These are phyloP conservation scores for Scomberomorus guttatus DNA, from an alignment of 2,797 vertebrate species.

Conservation along the genomic window DNA sequence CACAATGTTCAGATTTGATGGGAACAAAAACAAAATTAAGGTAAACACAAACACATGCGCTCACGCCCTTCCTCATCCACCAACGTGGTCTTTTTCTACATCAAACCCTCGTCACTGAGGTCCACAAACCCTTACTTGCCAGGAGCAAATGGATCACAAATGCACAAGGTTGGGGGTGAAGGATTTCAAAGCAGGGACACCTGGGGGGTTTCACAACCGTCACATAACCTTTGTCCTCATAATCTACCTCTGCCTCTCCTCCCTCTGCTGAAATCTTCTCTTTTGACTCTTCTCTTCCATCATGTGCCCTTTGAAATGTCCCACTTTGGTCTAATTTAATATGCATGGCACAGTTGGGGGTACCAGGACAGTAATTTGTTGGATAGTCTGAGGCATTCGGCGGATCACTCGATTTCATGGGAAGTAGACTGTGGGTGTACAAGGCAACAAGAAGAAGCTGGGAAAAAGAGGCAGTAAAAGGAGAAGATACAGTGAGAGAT, in stretches of 20 bases:
- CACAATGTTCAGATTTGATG: conserved; percentile 28
- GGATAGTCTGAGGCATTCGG: conserved; percentile 32
- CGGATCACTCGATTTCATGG: conserved; percentile 38
- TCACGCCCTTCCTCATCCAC: not conserved
- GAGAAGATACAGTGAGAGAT: conserved; percentile 21
- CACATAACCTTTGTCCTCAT: conserved; percentile 60
- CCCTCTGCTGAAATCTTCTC: conserved; percentile 45
- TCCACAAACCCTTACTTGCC: conserved; percentile 26
- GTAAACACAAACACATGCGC: conserved; percentile 11
- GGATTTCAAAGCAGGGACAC: conserved; percentile 59
- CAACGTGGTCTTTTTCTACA: not conserved
- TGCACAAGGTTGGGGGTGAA: conserved; percentile 59
- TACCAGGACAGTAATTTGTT: conserved; percentile 51
- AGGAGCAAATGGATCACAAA: conserved; percentile 48
- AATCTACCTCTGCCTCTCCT: conserved; percentile 54
- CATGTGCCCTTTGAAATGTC: conserved; percentile 62
- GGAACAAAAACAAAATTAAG: conserved; percentile 29
- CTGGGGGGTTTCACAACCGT: conserved; percentile 56
- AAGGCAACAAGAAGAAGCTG: conserved; percentile 33
- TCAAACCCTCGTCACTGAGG: conserved; percentile 2
- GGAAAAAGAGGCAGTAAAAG: conserved; percentile 27
- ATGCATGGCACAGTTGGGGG: conserved; percentile 60
- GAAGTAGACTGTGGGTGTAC: conserved; percentile 40
- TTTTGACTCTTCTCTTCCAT: conserved; percentile 52
- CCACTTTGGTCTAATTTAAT: conserved; percentile 63